Evolutionary conservation across 2,797 vertebrate species (phyloP), one percentile per base, ranked within the genome.

Genomic region (Clarias pachynema): DNA sequence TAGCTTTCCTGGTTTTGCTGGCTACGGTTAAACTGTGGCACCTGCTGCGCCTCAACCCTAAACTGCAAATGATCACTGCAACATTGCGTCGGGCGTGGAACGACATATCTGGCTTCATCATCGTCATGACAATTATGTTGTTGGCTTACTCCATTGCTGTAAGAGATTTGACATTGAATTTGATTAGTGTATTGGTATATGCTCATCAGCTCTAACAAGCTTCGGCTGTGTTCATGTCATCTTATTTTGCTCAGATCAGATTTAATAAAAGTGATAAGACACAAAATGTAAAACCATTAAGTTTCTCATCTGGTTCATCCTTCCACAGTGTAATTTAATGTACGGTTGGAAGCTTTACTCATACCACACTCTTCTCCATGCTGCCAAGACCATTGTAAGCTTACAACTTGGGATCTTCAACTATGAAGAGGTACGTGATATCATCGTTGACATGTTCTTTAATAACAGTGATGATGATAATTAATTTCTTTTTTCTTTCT

Each of bases 391-490:
- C 6, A 97, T 99, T 93, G 94, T 98, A 94, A 98, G 97, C 90
- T 95, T 99, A 91, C 98, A 99, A 92, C 92, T 99, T 66, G 98
- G 98, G 84, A 97, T 99, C 90, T 99, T 99, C 93, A 99, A 99
- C 94, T 99, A 98, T 0, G 96, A 99, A 77, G 98, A 99, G 96
- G 98, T 99, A 92, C 37, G 62, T 59, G 20, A 26, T 37, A 77
- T 14, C 37, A 73, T 24, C 56, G 7, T 29, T 77, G 24, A 57
- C 3, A 65, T 22, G n/a, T 16, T 29, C 10, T 0, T 7, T 44
- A 65, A 22, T 57, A 56, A 83, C 49, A 12, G 14, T 12, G 49
- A 83, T 18, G 20, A 37, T 18, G 15, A 72, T n/a, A n/a, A n/a
- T n/a, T 18, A 59, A 22, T 60, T 4, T 56, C 44, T 79, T 84